phyloP scores from a whole-genome alignment of 2,113 vertebrate genomes.

The Sorex araneus region DNA sequence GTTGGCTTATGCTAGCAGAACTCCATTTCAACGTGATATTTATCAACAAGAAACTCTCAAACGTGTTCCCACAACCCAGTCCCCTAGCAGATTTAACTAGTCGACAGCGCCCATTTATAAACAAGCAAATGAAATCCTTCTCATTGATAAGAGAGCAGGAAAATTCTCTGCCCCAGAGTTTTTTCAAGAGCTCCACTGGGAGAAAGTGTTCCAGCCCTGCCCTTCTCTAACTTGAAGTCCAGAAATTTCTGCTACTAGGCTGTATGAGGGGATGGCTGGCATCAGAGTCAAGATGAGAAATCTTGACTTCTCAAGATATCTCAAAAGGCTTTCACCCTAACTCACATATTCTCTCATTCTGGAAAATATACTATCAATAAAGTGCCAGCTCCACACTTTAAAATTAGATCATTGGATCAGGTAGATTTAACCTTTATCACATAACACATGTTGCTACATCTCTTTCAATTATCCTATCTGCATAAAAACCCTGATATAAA shows the following conservation, averaged over 20 bases:
- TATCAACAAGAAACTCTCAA: slow-evolving; percentile 77
- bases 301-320: neutral
- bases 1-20: slow-evolving; percentile 73
- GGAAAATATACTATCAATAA: slow-evolving; percentile 15
- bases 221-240: neutral
- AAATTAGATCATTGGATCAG: neutral
- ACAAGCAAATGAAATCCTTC: slow-evolving; percentile 65
- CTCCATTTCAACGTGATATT: slow-evolving; percentile 70
- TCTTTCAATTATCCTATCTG: neutral
- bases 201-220: neutral
- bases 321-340: neutral
- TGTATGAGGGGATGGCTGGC: neutral
- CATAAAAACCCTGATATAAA: slow-evolving; percentile 5
- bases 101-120: slow-evolving; percentile 72
- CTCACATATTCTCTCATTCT: slow-evolving; percentile 7
- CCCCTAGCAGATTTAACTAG: slow-evolving; percentile 69
- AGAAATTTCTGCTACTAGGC: neutral
- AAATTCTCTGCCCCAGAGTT: slow-evolving; percentile 51
- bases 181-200: neutral
- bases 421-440: neutral
- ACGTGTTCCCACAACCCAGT: neutral
- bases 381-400: neutral
- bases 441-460: slow-evolving; percentile 17
- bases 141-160: slow-evolving; percentile 55
- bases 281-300: neutral